Conservation (phyloP, 2,888 invertebrate species). For the Corythucha ciliata region DNA sequence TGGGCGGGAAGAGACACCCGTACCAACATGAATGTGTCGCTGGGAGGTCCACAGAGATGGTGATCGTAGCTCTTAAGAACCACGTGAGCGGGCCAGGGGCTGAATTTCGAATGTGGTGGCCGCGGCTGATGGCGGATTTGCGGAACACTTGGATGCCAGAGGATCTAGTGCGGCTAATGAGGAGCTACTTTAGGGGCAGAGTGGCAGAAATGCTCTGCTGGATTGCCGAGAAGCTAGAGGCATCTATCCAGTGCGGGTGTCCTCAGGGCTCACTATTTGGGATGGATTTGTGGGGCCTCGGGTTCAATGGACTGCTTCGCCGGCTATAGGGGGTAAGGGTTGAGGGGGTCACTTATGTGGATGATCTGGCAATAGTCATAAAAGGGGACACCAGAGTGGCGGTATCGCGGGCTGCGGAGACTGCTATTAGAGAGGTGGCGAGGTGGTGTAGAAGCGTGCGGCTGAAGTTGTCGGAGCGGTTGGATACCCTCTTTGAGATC, state of each 20-base stretch:
- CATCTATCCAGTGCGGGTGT: slow-evolving; percentile 26
- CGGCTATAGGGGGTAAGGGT: neutral
- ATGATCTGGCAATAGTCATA: slow-evolving; percentile 18
- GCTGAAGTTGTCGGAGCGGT: neutral
- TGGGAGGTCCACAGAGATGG: slow-evolving; percentile 40
- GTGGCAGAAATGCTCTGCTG: slow-evolving; percentile 26
- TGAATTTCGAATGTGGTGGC: no score
- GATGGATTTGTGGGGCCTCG: slow-evolving; percentile 29
- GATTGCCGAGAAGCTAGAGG: neutral
- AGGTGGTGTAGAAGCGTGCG: neutral
- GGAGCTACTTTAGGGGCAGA: slow-evolving; percentile 33
- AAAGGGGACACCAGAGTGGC: slow-evolving; percentile 1
- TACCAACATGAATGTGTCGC: slow-evolving; percentile 51
- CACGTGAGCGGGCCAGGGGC: no score
- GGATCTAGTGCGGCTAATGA: slow-evolving; percentile 35
- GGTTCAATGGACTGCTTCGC: slow-evolving; percentile 27
- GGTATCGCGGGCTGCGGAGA: neutral
- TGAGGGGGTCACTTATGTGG: slow-evolving; percentile 18
- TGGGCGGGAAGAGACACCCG: neutral
- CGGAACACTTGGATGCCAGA: slow-evolving; percentile 31
- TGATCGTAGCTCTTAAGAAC: slow-evolving; percentile 24
- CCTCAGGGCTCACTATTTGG: slow-evolving; percentile 35
- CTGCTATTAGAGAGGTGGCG: neutral
- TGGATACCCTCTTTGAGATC: no score
- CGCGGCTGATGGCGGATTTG: slow-evolving; percentile 32